Percentiles rank a stretch among this genome's conserved stretches.
These are phyloP conservation scores for Apodemia zela DNA, from an alignment of 2,888 invertebrate species.

Conservation along the genomic window DNA sequence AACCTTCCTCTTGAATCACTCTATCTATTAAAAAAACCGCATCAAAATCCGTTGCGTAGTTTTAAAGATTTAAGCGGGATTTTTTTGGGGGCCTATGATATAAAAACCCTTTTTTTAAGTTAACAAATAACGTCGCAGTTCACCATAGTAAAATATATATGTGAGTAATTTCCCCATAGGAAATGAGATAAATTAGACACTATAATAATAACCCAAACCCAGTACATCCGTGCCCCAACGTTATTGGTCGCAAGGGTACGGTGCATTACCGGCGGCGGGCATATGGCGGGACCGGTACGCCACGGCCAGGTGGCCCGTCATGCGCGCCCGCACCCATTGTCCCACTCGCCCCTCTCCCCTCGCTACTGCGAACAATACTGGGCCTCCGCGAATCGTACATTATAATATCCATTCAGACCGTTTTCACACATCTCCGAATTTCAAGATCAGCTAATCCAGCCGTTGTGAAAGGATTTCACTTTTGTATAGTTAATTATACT, in stretches of 20 bases:
- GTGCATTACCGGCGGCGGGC: conserved; percentile 39
- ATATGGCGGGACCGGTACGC: conserved; percentile 74
- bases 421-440: conserved; percentile 31
- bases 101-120: too few species aligned
- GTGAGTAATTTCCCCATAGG: too few species aligned
- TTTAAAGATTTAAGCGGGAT: too few species aligned
- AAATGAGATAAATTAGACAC: too few species aligned
- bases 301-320: conserved; percentile 75
- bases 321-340: conserved; percentile 78
- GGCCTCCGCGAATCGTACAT: conserved; percentile 36
- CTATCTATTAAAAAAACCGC: too few species aligned
- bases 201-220: neutral
- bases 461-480: conserved; percentile 8
- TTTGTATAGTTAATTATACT: too few species aligned
- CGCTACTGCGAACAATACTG: conserved; percentile 35
- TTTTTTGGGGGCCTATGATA: too few species aligned
- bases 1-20: too few species aligned
- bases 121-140: too few species aligned
- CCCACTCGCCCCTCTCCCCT: conserved; percentile 38
- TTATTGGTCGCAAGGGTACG: conserved; percentile 22
- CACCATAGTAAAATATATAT: too few species aligned
- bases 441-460: conserved; percentile 29
- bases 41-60: too few species aligned
- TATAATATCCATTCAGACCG: conserved; percentile 37
- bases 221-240: neutral